A percentile compares a stretch with the other conserved stretches of the same genome.
phyloP scores from a whole-genome alignment of 1,140 invertebrate species.

The Temnothorax curvispinosus region DNA sequence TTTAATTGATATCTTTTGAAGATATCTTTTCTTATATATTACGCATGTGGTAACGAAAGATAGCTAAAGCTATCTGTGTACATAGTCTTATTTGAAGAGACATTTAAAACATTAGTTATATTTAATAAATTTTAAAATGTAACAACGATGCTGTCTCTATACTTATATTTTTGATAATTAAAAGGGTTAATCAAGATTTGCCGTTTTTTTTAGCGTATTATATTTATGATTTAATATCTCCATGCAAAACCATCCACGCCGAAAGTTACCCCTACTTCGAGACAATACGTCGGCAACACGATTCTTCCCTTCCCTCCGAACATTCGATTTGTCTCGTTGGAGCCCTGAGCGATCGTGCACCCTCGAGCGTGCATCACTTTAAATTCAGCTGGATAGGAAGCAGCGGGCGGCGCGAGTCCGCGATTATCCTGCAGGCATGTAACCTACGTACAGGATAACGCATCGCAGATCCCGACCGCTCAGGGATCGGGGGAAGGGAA shows the following conservation, averaged over 20 bases:
- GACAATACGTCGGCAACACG: conserved; percentile 1
- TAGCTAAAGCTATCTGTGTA: not conserved
- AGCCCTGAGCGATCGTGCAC: conserved; percentile 60
- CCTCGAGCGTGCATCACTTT: conserved; percentile 66
- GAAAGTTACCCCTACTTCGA: not conserved
- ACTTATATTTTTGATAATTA: not conserved
- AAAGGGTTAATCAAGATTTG: conserved; percentile 4
- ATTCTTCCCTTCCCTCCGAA: not conserved
- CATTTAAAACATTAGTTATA: not conserved
- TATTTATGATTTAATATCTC: not conserved
- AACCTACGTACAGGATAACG: conserved; percentile 61
- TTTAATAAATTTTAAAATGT: not conserved
- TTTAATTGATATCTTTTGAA: not conserved
- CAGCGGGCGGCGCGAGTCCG: conserved; percentile 2
- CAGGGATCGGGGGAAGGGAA: too few relatives aligned
- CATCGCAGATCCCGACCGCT: conserved; percentile 35
- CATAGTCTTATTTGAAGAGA: not conserved
- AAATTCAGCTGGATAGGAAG: conserved; percentile 68
- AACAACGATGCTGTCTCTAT: too few relatives aligned
- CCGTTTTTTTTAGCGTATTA: not conserved
- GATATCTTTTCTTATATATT: not conserved
- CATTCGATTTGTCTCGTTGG: conserved; percentile 67
- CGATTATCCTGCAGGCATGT: conserved; percentile 69
- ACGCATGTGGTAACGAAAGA: not conserved
- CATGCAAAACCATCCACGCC: not conserved